Base-by-base conservation (phyloP, 2,888 invertebrate species). In the Hipparchia sbordonii region DNA sequence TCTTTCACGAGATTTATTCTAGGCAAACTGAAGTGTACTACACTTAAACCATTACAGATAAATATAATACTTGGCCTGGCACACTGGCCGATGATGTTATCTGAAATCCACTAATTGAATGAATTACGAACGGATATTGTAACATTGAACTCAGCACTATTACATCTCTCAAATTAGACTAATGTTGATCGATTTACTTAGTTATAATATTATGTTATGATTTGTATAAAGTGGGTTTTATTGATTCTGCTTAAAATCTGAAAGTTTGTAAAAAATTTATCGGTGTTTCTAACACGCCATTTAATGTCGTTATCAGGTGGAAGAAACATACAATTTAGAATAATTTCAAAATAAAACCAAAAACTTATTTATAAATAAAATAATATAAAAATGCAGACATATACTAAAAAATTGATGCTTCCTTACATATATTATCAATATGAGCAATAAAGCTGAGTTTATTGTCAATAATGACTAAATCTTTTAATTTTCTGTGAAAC, bases 101-200 rank as follows among this genome's bases (percentile, higher is more conserved):
- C 39, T 45, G 60, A 23, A 61, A n/a, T 12, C 12, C 45, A 61
- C 60, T 45, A 45, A 61, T 12, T 61, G 60, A 45, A 45, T 61
- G 60, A 39, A 61, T 61, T 61, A 61, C 57, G 57, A 57, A 13
- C 57, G 57, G 8, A 57, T 57, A 23, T 57, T 57, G 57, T 23
- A 23, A 57, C 13, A 57, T 57, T 23, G 57, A 57, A 57, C 39
- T 39, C 39, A 39, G 3, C 13, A 57, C 57, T 8, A 23, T 8
- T 13, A 23, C 8, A 8, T 8, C 23, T 57, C 8, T 57, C 48
- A 57, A 57, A 13, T 57, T 57, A 23, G 57, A 57, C 13, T n/a
- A 23, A 56, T 56, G 23, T 23, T 23, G 23, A 23, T 54, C 12
- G 54, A 56, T 56, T 8, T 0, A 56, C 0, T 2, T 56, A 1